Evolutionary conservation across 1,140 invertebrate genomes (phyloP).

Genomic region (Acromyrmex heyeri): DNA sequence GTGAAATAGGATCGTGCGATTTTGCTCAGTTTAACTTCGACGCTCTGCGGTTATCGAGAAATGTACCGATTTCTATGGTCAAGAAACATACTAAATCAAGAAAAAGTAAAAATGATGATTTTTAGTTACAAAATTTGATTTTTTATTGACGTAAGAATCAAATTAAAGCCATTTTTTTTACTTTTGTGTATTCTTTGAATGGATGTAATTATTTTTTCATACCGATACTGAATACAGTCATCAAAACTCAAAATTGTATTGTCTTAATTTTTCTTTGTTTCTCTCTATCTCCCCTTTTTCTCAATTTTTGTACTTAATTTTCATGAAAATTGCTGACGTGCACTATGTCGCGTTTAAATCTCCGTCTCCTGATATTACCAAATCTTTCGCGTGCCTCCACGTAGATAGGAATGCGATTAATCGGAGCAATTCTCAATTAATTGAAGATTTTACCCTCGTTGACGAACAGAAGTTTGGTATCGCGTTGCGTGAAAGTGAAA

Average conservation of each 20-base stretch:
- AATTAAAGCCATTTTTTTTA: too few species aligned
- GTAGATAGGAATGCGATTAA: background rate
- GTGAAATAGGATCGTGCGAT: background rate
- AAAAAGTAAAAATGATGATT: too few species aligned
- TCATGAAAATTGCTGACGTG: background rate
- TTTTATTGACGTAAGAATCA: too few species aligned
- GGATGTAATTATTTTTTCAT: background rate
- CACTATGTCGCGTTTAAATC: conserved; percentile 39
- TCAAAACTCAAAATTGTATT: background rate
- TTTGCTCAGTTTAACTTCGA: background rate
- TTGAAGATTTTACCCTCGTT: background rate
- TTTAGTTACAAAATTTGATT: too few species aligned
- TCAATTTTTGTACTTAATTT: background rate
- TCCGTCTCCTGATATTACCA: conserved; percentile 21
- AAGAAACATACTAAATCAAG: too few species aligned
- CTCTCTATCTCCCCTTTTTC: background rate
- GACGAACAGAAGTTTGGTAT: background rate
- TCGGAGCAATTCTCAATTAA: conserved; percentile 23
- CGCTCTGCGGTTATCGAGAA: background rate
- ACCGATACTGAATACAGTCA: too few species aligned
- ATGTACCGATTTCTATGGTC: background rate
- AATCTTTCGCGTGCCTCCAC: conserved; percentile 19
- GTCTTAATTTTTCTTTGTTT: background rate
- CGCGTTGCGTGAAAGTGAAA: conserved; percentile 63
- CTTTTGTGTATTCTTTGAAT: too few species aligned